A percentile compares a stretch with the other conserved stretches of the same genome.
Conservation (phyloP, 1,140 invertebrate genomes). For the Myzus persicae region DNA sequence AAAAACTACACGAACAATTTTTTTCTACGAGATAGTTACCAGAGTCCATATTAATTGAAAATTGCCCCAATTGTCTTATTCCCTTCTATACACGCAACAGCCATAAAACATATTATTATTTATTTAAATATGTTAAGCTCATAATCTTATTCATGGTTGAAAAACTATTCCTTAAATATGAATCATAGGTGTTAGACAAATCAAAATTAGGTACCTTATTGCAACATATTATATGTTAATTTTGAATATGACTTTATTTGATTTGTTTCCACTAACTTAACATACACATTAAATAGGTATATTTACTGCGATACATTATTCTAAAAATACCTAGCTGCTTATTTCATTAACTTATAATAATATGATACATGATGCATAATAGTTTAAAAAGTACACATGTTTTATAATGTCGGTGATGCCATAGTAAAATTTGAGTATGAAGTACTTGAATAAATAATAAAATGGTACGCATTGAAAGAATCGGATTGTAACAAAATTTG, state of each 20-base stretch:
- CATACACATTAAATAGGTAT: no score
- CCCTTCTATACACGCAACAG: no score
- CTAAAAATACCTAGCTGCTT: background rate
- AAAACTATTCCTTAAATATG: background rate
- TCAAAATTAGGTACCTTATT: background rate
- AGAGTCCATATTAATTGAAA: no score
- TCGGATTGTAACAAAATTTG: background rate
- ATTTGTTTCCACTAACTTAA: no score
- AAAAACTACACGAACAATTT: background rate
- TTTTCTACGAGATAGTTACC: background rate
- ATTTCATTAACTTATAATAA: background rate
- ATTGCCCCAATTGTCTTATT: no score
- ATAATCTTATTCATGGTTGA: background rate
- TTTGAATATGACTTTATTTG: no score
- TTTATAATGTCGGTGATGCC: background rate
- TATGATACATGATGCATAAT: background rate
- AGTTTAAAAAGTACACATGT: background rate
- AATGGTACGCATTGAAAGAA: background rate
- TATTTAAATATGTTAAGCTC: no score
- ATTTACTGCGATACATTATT: background rate
- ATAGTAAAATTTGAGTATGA: background rate
- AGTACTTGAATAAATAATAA: background rate
- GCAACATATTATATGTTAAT: background rate
- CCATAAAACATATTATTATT: no score
- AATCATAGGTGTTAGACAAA: background rate